Evolutionary conservation across 2,888 invertebrate genomes (phyloP).

Genomic region (Sarcophaga variegata): DNA sequence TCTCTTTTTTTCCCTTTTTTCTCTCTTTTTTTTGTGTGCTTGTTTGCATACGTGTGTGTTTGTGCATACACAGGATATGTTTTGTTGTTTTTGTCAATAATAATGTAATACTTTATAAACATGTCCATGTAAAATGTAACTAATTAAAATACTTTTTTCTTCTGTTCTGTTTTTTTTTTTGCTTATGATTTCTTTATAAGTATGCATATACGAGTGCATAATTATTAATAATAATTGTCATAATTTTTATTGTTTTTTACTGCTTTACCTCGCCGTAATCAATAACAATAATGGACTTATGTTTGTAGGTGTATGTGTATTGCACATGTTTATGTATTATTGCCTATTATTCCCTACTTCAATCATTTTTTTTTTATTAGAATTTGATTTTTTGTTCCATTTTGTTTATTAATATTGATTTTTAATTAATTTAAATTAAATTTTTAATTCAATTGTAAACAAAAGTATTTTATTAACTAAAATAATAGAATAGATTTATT

Average conservation of each 20-base stretch:
- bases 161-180: background rate
- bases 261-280: conserved; percentile 6
- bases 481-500: background rate
- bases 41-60: background rate
- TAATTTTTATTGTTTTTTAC: conserved; percentile 41
- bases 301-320: background rate
- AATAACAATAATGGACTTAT: background rate
- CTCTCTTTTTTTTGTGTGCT: conserved; percentile 1
- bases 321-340: too few relatives aligned
- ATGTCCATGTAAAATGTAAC: conserved; percentile 58
- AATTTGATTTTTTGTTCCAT: background rate
- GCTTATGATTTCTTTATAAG: background rate
- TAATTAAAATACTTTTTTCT: conserved; percentile 60
- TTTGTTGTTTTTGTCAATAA: conserved; percentile 10
- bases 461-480: conserved; percentile 23
- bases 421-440: conserved; percentile 53
- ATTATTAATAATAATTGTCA: conserved; percentile 63
- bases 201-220: background rate
- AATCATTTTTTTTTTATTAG: background rate
- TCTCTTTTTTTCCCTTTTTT: background rate
- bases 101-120: conserved; percentile 56
- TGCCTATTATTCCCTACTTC: background rate
- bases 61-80: background rate
- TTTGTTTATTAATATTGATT: conserved; percentile 48
- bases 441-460: conserved; percentile 19